Conservation (phyloP, 1,140 invertebrate genomes). For the Megalopta genalis region DNA sequence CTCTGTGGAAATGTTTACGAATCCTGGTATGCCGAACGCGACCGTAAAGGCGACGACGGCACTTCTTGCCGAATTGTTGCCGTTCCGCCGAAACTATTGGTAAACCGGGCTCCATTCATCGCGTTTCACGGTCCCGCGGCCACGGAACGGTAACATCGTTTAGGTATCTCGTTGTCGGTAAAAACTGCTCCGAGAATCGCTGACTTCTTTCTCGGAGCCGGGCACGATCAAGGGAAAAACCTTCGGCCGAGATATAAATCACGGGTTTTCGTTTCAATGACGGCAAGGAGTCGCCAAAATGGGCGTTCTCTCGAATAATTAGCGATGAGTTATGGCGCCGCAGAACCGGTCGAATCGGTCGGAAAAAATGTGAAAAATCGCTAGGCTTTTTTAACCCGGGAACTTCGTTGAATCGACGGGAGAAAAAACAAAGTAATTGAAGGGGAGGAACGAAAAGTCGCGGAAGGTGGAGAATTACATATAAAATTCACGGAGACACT, state of each 20-base stretch:
- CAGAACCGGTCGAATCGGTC: too few relatives aligned
- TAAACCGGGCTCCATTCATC: conserved; percentile 19
- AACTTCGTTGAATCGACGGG: too few relatives aligned
- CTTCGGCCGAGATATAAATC: background rate
- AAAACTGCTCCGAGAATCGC: background rate
- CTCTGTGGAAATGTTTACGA: background rate
- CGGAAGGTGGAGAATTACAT: too few relatives aligned
- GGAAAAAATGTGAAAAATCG: too few relatives aligned
- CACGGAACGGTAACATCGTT: background rate
- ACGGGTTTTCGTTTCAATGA: background rate
- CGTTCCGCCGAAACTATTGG: background rate
- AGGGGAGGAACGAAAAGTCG: too few relatives aligned
- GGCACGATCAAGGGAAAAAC: background rate
- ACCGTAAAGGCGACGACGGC: background rate
- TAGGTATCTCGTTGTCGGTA: background rate
- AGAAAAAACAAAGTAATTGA: too few relatives aligned
- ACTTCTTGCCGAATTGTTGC: background rate
- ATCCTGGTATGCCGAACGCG: too few relatives aligned
- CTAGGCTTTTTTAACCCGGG: too few relatives aligned
- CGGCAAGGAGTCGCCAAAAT: background rate
- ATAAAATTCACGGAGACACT: too few relatives aligned
- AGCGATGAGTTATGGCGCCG: background rate
- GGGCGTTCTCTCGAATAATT: background rate
- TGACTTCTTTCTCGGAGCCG: too few relatives aligned
- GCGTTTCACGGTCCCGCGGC: conserved; percentile 5